Percentiles rank a stretch among this genome's conserved stretches.
Conservation (phyloP, 1,140 invertebrate species). For the Nixonia krombeini region DNA sequence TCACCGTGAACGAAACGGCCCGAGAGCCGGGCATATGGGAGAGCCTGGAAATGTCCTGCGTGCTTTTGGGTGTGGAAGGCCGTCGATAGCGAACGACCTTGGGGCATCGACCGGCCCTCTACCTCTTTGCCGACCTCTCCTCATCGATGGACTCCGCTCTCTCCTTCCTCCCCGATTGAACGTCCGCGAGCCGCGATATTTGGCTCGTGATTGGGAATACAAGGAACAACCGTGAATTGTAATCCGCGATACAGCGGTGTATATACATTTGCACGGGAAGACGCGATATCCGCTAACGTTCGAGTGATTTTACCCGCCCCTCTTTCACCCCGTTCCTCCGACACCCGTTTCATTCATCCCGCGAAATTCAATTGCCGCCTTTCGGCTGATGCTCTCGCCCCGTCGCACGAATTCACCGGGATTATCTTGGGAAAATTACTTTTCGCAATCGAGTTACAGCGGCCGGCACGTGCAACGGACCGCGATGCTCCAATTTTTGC, state of each 20-base stretch:
- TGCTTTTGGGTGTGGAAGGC: slow-evolving; percentile 10
- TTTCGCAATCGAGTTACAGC: slow-evolving; percentile 27
- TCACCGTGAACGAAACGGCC: slow-evolving; percentile 1
- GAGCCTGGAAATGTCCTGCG: slow-evolving; percentile 3
- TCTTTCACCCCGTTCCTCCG: neutral
- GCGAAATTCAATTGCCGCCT: neutral
- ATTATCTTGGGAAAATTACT: slow-evolving; percentile 23
- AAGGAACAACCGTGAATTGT: too few relatives aligned
- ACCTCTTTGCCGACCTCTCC: slow-evolving; percentile 38
- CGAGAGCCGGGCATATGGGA: too few relatives aligned
- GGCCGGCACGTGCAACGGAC: slow-evolving; percentile 1
- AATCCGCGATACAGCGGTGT: too few relatives aligned
- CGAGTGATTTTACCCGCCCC: too few relatives aligned
- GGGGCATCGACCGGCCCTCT: slow-evolving; percentile 46
- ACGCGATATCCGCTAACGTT: too few relatives aligned
- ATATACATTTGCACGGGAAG: too few relatives aligned
- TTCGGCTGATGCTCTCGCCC: neutral
- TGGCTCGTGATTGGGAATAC: too few relatives aligned
- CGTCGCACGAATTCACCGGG: slow-evolving; percentile 11
- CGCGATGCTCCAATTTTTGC: neutral
- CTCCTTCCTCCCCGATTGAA: neutral
- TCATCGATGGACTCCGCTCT: slow-evolving; percentile 20
- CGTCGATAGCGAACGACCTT: slow-evolving; percentile 47
- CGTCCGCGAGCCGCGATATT: too few relatives aligned
- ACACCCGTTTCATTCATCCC: neutral